phyloP scores from a whole-genome alignment of 2,888 invertebrate species.

The Strigamia crassipes region DNA sequence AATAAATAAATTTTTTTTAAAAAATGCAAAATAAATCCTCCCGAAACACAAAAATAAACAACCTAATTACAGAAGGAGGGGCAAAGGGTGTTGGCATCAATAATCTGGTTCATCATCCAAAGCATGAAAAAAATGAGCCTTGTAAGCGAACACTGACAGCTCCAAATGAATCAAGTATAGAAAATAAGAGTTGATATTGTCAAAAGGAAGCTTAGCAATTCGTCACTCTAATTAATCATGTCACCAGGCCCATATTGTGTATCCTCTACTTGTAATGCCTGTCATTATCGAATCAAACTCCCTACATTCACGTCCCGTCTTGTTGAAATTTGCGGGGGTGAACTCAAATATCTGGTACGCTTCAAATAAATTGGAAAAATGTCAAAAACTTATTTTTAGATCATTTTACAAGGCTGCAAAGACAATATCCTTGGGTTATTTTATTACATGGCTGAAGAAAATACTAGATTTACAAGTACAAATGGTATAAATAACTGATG shows the following conservation, averaged over 20 bases:
- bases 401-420: background rate
- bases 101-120: background rate
- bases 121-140: background rate
- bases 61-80: background rate
- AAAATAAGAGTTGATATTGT: conserved; percentile 12
- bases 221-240: conserved; percentile 11
- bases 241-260: background rate
- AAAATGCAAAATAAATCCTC: background rate
- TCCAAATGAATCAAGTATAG: background rate
- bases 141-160: background rate
- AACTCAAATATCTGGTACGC: background rate
- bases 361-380: background rate
- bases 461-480: background rate
- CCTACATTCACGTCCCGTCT: background rate
- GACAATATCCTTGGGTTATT: background rate
- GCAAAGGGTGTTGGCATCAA: background rate
- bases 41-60: background rate
- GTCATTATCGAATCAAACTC: conserved; percentile 8
- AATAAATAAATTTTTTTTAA: background rate
- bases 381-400: background rate
- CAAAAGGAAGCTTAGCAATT: conserved; percentile 21
- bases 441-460: background rate
- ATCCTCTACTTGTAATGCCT: background rate
- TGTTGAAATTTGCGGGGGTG: background rate
- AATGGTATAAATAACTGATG: conserved; percentile 1